Conservation (phyloP, 2,888 invertebrate genomes). For the Shargacucullia verbasci region DNA sequence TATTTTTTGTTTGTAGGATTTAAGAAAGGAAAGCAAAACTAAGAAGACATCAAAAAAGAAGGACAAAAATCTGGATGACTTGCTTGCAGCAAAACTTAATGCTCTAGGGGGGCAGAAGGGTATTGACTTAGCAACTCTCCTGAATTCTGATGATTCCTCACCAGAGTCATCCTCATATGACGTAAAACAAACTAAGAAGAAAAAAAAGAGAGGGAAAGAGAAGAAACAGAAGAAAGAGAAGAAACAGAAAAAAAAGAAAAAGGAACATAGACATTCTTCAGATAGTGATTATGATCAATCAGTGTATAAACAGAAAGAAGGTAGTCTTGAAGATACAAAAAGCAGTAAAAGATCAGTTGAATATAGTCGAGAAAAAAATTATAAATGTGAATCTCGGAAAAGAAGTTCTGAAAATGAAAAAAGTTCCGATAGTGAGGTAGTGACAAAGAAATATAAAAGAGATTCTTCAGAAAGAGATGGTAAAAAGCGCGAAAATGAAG, state of each 20-base stretch:
- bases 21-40: slow-evolving; percentile 82
- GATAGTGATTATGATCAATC: slow-evolving; percentile 44
- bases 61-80: slow-evolving; percentile 90
- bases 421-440: slow-evolving; percentile 50
- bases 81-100: slow-evolving; percentile 92
- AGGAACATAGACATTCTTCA: slow-evolving; percentile 49
- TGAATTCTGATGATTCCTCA: slow-evolving; percentile 76
- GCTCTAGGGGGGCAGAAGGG: slow-evolving; percentile 87
- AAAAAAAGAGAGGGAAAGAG: slow-evolving; percentile 71
- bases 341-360: slow-evolving; percentile 22
- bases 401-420: slow-evolving; percentile 50
- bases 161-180: slow-evolving; percentile 69
- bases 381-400: slow-evolving; percentile 53
- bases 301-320: slow-evolving; percentile 40
- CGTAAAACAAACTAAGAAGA: slow-evolving; percentile 56
- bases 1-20: slow-evolving; percentile 66
- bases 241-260: slow-evolving; percentile 70
- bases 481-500: slow-evolving; percentile 37
- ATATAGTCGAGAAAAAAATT: slow-evolving; percentile 15
- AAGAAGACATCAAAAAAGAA: slow-evolving; percentile 84
- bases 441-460: slow-evolving; percentile 58
- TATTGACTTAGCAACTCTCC: slow-evolving; percentile 75
- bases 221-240: slow-evolving; percentile 59
- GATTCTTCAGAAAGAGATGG: slow-evolving; percentile 51
- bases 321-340: slow-evolving; percentile 31